Evolutionary conservation across 1,140 invertebrate genomes (phyloP), one percentile per base, ranked within the genome.

Genomic region (Calliopsis andreniformis): DNA sequence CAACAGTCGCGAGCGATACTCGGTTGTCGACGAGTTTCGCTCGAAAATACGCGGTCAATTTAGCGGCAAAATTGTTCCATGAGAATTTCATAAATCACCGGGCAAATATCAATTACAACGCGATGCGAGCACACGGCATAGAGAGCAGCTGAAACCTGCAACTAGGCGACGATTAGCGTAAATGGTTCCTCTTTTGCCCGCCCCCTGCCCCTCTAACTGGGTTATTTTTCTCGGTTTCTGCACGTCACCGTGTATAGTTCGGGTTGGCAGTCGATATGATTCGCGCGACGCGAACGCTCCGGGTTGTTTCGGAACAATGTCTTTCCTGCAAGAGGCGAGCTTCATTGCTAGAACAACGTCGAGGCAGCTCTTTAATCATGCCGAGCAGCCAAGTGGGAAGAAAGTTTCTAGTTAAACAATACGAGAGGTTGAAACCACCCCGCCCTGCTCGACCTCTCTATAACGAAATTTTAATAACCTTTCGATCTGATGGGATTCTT

Each of bases 241-340:
- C 35, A 18, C 59, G 43, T 53, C 73, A 30, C 23, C 49, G 51
- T 25, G 59, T 28, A 59, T 53, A 30, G 47, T n/a, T n/a, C n/a
- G 49, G 28, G 28, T 6, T 64, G 67, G 35, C 78, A 70, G 75
- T 73, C 73, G 79, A 82, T 78, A 68, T 67, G 63, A 39, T 39
- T 56, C 75, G 70, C 66, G 63, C 47, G 23, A 49, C 53, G 59
- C 47, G 70, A 43, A n/a, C 32, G 45, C 30, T 1, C 12, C 23
- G 72, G 81, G 72, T 81, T 81, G 72, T 81, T 81, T 56, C 39
- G 45, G 79, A 80, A 81, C 79, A 81, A 81, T 77, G 66, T 82
- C 79, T 77, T 68, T 81, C 79, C 79, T 59, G 79, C 30, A 77
- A 82, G 64, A 71, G 66, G 79, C 61, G 79, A 80, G 78, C 73